Conservation (phyloP, 2,113 vertebrate genomes). For the Bufo gargarizans region DNA sequence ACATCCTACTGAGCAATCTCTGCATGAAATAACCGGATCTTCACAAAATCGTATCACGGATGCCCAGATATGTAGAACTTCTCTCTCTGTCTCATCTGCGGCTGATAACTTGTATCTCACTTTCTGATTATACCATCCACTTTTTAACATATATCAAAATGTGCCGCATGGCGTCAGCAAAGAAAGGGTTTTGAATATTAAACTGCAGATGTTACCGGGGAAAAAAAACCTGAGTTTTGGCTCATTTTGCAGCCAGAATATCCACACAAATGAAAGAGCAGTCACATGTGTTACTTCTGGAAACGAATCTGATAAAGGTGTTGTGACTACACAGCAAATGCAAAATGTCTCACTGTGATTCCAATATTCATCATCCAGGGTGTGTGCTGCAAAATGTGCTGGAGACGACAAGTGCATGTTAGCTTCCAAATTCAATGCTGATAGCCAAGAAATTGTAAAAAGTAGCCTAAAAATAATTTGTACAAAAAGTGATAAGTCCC, state of each 20-base stretch:
- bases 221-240: constrained; percentile 7
- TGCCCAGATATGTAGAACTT: background rate
- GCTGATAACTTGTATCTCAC: background rate
- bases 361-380: constrained; percentile 37
- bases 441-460: constrained; percentile 1
- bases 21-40: background rate
- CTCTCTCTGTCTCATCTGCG: background rate
- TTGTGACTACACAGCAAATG: constrained; percentile 41
- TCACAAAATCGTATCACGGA: background rate
- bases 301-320: constrained; percentile 32
- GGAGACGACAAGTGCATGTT: constrained; percentile 9
- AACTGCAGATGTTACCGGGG: constrained; percentile 29
- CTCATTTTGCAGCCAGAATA: constrained; percentile 3
- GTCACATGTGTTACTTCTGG: constrained; percentile 27
- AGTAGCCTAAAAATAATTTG: background rate
- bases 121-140: background rate
- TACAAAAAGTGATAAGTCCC: background rate
- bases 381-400: background rate
- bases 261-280: constrained; percentile 30
- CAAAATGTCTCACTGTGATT: constrained; percentile 52
- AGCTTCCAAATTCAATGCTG: constrained; percentile 8
- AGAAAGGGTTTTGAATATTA: constrained; percentile 29
- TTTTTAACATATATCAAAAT: constrained; percentile 22
- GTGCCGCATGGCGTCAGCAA: background rate
- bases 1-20: background rate